Conservation (phyloP, 1,140 invertebrate genomes). For the Monomorium pharaonis region DNA sequence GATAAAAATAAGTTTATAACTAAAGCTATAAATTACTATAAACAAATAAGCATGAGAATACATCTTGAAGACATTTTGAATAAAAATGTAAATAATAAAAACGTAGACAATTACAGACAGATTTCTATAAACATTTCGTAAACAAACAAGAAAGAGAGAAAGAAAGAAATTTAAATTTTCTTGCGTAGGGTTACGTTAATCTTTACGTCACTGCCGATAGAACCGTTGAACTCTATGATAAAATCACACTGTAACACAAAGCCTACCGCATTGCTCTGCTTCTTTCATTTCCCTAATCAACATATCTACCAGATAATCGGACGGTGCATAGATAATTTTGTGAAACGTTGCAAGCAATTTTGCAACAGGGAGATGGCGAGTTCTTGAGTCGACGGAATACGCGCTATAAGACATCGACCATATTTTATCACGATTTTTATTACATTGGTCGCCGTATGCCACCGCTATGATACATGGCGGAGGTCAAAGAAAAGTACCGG, state of each 20-base stretch:
- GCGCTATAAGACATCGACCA: not conserved
- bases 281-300: slow-evolving; percentile 52
- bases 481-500: slow-evolving; percentile 42
- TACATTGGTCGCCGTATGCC: not conserved
- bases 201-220: slow-evolving; percentile 34
- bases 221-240: slow-evolving; percentile 32
- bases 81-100: not conserved
- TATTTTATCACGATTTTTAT: slow-evolving; percentile 21
- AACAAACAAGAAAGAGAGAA: not conserved
- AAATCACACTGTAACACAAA: slow-evolving; percentile 21
- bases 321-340: slow-evolving; percentile 32
- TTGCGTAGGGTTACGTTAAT: slow-evolving; percentile 2
- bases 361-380: slow-evolving; percentile 18
- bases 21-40: not conserved
- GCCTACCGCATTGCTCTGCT: slow-evolving; percentile 32
- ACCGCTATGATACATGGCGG: slow-evolving; percentile 19
- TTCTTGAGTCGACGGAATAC: not conserved
- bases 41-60: no score
- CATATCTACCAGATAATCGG: slow-evolving; percentile 50
- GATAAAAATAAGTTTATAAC: not conserved
- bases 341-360: slow-evolving; percentile 23
- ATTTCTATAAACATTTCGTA: not conserved
- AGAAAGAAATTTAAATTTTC: slow-evolving; percentile 15
- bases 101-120: not conserved
- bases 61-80: not conserved